A percentile compares a stretch with the other conserved stretches of the same genome.
These are phyloP conservation scores for Scomber japonicus DNA, from an alignment of 2,113 vertebrate genomes.

Conservation along the genomic window DNA sequence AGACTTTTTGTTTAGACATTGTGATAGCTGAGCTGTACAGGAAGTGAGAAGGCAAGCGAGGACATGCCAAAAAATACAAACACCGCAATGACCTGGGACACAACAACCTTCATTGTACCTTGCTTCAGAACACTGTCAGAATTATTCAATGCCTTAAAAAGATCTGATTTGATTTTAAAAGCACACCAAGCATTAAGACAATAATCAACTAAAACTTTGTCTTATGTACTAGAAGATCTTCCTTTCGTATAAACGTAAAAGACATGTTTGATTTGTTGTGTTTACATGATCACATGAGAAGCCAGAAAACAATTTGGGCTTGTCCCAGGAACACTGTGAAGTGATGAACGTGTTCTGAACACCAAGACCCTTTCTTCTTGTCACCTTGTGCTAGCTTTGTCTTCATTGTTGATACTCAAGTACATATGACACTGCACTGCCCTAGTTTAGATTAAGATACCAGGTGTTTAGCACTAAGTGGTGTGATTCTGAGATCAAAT, in stretches of 20 bases:
- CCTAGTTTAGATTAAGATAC: background rate
- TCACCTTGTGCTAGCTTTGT: background rate
- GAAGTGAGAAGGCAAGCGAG: background rate
- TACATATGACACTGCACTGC: background rate
- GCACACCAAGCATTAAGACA: background rate
- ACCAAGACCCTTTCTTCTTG: background rate
- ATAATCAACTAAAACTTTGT: background rate
- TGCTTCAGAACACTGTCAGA: background rate
- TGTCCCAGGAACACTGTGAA: background rate
- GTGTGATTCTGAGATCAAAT: slow-evolving; percentile 45
- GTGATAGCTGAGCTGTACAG: slow-evolving; percentile 1
- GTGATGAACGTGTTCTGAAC: background rate
- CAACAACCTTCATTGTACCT: background rate
- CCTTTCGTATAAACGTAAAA: no score
- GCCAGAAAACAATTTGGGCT: background rate
- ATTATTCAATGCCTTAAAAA: slow-evolving; percentile 1
- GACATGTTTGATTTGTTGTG: background rate
- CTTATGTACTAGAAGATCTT: background rate
- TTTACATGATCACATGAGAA: background rate
- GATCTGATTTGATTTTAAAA: background rate
- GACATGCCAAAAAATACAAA: background rate
- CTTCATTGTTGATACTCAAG: background rate
- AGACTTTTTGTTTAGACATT: background rate
- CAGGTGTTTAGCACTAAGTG: slow-evolving; percentile 9
- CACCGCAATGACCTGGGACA: background rate